Conservation (phyloP, 2,797 vertebrate genomes). For the Lepilemur septentrionalis region DNA sequence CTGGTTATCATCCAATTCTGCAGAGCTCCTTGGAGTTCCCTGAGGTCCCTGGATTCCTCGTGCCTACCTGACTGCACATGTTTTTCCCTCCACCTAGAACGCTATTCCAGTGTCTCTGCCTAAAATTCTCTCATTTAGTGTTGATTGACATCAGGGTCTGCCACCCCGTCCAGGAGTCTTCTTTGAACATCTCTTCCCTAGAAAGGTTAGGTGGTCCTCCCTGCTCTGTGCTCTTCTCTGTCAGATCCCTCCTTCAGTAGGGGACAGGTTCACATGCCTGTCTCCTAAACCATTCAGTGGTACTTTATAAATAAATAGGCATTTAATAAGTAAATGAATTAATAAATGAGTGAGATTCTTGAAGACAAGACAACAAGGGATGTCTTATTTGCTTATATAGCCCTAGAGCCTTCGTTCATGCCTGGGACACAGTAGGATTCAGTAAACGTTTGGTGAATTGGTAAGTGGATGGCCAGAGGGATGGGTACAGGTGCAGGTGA, state of each 20-base stretch:
- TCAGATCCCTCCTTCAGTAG: not conserved
- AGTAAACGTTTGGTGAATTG: not conserved
- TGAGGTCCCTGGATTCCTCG: not conserved
- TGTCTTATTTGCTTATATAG: not conserved
- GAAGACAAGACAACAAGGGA: not conserved
- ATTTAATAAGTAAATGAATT: not conserved
- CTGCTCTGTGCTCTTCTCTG: not conserved
- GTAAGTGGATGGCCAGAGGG: not conserved
- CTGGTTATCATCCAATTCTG: not conserved
- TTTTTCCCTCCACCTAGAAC: not conserved
- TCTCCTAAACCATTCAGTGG: not conserved
- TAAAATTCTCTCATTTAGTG: not conserved
- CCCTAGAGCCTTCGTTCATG: not conserved
- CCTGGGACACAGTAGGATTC: not conserved
- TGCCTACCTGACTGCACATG: not conserved
- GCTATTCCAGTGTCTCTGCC: not conserved
- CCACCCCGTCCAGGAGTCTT: not conserved
- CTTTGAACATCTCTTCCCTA: not conserved
- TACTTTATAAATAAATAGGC: not conserved
- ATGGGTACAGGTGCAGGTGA: not conserved
- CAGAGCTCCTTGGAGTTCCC: not conserved
- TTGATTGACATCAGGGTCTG: not conserved
- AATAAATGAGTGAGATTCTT: not conserved
- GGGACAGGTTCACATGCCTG: not conserved
- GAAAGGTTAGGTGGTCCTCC: not conserved